A percentile compares a stretch with the other conserved stretches of the same genome.
These are phyloP conservation scores for Rhynchonycteris naso DNA, from an alignment of 2,797 vertebrate species.

Conservation along the genomic window DNA sequence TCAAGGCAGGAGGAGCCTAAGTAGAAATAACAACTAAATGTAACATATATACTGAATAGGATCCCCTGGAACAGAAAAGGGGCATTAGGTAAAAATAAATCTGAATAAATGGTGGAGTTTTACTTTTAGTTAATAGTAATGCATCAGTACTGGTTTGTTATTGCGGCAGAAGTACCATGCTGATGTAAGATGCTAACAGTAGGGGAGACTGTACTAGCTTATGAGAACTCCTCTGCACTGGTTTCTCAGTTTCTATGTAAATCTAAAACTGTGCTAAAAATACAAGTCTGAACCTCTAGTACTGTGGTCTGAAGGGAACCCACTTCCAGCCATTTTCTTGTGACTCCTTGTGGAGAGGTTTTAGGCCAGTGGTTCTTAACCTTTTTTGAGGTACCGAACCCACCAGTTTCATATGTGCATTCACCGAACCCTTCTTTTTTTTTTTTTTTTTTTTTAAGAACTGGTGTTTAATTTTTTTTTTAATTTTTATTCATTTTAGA, in stretches of 20 bases:
- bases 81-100: neutral
- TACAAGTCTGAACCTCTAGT: neutral
- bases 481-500: too few species aligned
- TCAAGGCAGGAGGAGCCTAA: neutral
- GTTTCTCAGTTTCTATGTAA: slow-evolving; percentile 16
- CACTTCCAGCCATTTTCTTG: slow-evolving; percentile 23
- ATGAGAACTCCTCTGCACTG: neutral
- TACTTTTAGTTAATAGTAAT: neutral
- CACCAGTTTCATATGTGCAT: too few species aligned
- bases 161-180: neutral
- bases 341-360: slow-evolving; percentile 38
- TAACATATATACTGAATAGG: neutral
- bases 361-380: too few species aligned
- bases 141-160: neutral
- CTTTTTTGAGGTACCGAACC: too few species aligned
- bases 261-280: neutral
- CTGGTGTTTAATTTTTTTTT: too few species aligned
- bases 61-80: neutral
- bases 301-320: neutral
- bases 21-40: neutral
- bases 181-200: neutral
- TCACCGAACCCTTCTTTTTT: too few species aligned
- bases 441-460: too few species aligned
- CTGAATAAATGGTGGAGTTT: neutral
- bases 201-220: neutral